These are phyloP conservation scores for Aphelenchoides bicaudatus DNA, from an alignment of 2,888 invertebrate species.

Conservation along the genomic window DNA sequence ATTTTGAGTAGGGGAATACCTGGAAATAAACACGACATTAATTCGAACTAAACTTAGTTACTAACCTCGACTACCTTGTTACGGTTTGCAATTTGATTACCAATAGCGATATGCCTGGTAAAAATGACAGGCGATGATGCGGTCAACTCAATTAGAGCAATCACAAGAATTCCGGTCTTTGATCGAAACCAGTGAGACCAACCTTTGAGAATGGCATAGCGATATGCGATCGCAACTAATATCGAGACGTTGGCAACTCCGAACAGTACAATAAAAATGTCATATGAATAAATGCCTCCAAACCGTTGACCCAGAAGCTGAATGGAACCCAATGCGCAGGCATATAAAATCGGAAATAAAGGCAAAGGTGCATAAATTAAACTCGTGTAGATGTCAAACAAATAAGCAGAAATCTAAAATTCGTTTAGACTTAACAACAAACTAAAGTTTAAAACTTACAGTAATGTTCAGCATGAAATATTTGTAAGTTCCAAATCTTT, in stretches of 20 bases:
- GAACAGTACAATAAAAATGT: conserved; percentile 4
- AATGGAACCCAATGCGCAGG: conserved; percentile 10
- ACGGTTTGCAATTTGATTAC: not conserved
- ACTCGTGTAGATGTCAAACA: conserved; percentile 2
- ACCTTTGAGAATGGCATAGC: not conserved
- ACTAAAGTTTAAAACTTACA: not conserved
- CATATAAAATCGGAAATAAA: not conserved
- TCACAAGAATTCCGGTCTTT: not conserved
- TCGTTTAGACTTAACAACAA: conserved; percentile 5
- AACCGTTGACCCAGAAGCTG: no score
- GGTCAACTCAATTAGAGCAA: not conserved
- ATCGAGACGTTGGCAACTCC: not conserved
- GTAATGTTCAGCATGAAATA: conserved; percentile 6
- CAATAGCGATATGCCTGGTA: conserved; percentile 3
- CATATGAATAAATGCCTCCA: no score
- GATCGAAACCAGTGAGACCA: not conserved
- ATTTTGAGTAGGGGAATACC: not conserved
- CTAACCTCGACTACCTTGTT: not conserved
- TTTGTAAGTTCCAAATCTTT: not conserved
- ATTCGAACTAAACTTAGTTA: no score
- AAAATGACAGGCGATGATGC: not conserved
- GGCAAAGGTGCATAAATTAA: not conserved
- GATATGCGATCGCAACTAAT: conserved; percentile 1
- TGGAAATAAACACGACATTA: no score
- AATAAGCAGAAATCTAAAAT: not conserved